These are phyloP conservation scores for Apeira syringaria DNA, from an alignment of 2,888 invertebrate species.

Conservation along the genomic window DNA sequence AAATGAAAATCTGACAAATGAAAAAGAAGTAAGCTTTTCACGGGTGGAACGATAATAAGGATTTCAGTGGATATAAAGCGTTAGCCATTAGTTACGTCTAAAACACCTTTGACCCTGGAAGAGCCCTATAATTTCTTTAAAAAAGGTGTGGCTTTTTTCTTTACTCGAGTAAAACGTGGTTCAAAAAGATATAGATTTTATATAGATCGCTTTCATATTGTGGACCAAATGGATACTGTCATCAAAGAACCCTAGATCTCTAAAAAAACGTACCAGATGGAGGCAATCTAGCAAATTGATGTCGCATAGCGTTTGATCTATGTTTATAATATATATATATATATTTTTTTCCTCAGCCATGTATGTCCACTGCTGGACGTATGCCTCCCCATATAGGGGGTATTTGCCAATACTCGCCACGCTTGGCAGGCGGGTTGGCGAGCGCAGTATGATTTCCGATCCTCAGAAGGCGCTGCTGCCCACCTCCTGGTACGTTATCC, in stretches of 20 bases:
- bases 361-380: too few relatives aligned
- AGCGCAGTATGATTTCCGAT: too few relatives aligned
- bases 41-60: background rate
- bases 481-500: too few relatives aligned
- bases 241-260: constrained; percentile 5
- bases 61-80: constrained; percentile 3
- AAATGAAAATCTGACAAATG: constrained; percentile 6
- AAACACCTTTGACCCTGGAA: constrained; percentile 5
- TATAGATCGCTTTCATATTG: constrained; percentile 8
- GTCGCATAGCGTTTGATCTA: too few relatives aligned
- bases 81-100: background rate
- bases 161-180: constrained; percentile 3
- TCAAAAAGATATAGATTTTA: constrained; percentile 4
- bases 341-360: too few relatives aligned
- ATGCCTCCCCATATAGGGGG: too few relatives aligned
- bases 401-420: too few relatives aligned
- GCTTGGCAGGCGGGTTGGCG: too few relatives aligned
- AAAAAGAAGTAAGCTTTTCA: background rate
- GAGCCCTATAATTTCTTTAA: constrained; percentile 3
- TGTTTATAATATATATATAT: too few relatives aligned
- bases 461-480: too few relatives aligned
- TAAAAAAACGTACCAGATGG: constrained; percentile 10
- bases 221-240: background rate
- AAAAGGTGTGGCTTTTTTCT: constrained; percentile 10
- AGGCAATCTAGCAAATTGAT: constrained; percentile 15